Conservation (phyloP, 2,888 invertebrate genomes). For the Rhorus exstirpatorius region DNA sequence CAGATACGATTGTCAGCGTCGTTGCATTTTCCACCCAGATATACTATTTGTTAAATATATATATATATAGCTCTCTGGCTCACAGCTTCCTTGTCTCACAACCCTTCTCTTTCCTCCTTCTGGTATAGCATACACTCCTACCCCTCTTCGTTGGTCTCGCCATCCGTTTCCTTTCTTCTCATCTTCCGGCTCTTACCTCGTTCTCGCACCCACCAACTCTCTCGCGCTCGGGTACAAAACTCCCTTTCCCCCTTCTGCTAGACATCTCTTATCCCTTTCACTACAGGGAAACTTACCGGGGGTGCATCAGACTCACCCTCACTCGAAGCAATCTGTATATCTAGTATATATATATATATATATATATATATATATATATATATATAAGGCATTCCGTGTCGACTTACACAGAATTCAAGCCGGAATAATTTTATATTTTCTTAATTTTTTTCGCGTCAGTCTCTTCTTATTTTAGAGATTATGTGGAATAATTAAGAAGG, state of each 20-base stretch:
- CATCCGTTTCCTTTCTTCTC: constrained; percentile 61
- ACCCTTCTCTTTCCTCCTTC: constrained; percentile 33
- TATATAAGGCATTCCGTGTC: no score
- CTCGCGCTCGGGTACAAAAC: background rate
- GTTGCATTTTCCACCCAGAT: constrained; percentile 51
- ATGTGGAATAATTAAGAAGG: no score
- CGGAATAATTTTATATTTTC: no score
- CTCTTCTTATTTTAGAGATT: no score
- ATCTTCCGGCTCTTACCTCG: constrained; percentile 30
- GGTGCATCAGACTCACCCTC: background rate
- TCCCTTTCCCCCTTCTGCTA: constrained; percentile 10
- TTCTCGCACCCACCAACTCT: constrained; percentile 3
- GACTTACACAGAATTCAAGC: no score
- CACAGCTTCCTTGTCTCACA: constrained; percentile 19
- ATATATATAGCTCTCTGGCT: background rate
- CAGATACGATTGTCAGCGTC: constrained; percentile 72
- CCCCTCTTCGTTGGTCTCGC: constrained; percentile 4
- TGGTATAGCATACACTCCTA: background rate
- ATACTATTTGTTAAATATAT: constrained; percentile 3
- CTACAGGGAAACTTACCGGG: background rate
- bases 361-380: no score
- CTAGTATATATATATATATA: no score
- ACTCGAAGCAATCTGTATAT: no score
- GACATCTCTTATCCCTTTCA: background rate
- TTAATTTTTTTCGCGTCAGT: no score